Evolutionary conservation across 2,888 invertebrate genomes (phyloP), one percentile per base, ranked within the genome.

Genomic region (Epiblema foenella): DNA sequence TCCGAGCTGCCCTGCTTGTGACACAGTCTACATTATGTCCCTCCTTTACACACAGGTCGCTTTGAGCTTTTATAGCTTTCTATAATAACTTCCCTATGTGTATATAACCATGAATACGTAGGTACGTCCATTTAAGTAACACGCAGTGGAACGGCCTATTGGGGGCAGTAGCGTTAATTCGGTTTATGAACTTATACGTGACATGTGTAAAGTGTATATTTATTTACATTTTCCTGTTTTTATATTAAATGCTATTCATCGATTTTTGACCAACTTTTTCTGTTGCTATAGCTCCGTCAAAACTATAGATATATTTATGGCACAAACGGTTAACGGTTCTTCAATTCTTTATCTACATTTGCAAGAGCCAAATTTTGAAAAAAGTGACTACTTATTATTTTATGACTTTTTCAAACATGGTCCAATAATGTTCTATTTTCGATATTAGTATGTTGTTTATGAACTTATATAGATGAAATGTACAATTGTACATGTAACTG

Each of bases 1-100:
- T 85, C 81, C 77, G 72, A 59, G 75, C 69, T 70, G 74, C 68
- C 74, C 66, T 78, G 77, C 81, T 78, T 76, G 73, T 77, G 77
- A 77, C 85, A 84, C 82, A 84, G 80, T 76, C 79, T 75, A 64
- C 56, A 67, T 77, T 73, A 63, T 64, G 73, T 20, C 52, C 37
- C 33, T 70, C 52, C 59, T 70, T 65, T 72, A 37, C 20, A 63
- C 64, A 70, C 52, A 60, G 51, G 29, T 33, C 60, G 42, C 60
- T 69, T 67, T 73, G 59, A 73, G 68, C 58, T 68, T 24, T n/a
- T n/a, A n/a, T 33, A 65, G 54, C 24, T 68, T 62, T 73, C 76
- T 68, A 80, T 77, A 52, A 83, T 79, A 76, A 77, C 77, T 78
- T 81, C 78, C 79, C 75, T 72, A 64, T 76, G 75, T 76, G 75